These are phyloP conservation scores for Podarcis lilfordi DNA, from an alignment of 2,797 vertebrate species.

Conservation along the genomic window DNA sequence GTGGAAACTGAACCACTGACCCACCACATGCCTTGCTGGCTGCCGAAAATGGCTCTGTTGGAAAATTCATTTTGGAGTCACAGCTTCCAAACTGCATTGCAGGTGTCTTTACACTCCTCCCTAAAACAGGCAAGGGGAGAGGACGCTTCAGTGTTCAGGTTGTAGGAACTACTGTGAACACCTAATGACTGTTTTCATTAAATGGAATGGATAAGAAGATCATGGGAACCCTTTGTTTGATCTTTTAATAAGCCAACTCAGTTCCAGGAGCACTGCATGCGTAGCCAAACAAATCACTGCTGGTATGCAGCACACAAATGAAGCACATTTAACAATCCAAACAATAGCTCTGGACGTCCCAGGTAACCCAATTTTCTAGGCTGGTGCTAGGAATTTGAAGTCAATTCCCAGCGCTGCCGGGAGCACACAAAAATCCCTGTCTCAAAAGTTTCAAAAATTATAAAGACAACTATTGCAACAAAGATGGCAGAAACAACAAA, in stretches of 20 bases:
- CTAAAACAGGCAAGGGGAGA: background rate
- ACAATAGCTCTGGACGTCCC: background rate
- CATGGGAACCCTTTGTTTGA: background rate
- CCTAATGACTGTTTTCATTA: constrained; percentile 7
- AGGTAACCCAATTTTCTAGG: background rate
- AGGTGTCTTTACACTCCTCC: background rate
- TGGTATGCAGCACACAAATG: background rate
- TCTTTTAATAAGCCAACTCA: background rate
- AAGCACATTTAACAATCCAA: background rate
- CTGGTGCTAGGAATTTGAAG: background rate
- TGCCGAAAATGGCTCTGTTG: background rate
- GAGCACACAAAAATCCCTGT: background rate
- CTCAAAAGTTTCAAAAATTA: background rate
- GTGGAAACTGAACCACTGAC: background rate
- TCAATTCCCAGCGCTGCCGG: background rate
- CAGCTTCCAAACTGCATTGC: background rate
- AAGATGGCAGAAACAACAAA: background rate
- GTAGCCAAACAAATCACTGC: background rate
- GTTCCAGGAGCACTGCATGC: background rate
- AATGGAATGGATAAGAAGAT: background rate
- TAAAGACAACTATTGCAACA: background rate
- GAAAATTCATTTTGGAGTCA: background rate
- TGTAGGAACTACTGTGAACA: background rate
- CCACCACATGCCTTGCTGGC: background rate
- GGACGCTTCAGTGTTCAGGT: background rate